These are phyloP conservation scores for Lanistes nyassanus DNA, from an alignment of 1,140 invertebrate species.

Conservation along the genomic window DNA sequence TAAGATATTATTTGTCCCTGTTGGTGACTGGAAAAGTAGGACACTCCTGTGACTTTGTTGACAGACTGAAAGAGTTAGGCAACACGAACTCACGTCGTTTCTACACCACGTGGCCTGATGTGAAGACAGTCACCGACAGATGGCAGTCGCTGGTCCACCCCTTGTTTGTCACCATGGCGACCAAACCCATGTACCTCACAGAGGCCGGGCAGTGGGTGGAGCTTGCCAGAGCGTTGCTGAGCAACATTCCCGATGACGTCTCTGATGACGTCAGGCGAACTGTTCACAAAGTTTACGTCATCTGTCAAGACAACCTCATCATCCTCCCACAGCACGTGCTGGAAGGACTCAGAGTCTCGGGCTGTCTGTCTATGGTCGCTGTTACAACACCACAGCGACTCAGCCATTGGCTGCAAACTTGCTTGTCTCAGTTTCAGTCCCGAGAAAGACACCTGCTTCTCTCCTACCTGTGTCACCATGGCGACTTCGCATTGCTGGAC, in stretches of 20 bases:
- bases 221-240: background rate
- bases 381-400: background rate
- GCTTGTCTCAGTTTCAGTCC: background rate
- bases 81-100: background rate
- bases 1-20: background rate
- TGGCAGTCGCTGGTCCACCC: slow-evolving; percentile 4
- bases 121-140: background rate
- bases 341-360: background rate
- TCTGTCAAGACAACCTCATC: background rate
- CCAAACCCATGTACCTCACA: background rate
- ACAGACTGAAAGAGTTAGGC: background rate
- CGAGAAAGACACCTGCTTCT: background rate
- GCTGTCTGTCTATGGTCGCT: background rate
- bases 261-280: background rate
- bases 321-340: background rate
- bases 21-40: background rate
- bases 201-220: background rate
- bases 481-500: background rate
- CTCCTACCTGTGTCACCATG: slow-evolving; percentile 11
- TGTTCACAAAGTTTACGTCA: slow-evolving; percentile 5
- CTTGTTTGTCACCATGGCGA: background rate
- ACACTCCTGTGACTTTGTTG: background rate
- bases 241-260: background rate
- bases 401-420: background rate
- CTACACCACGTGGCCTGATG: slow-evolving; percentile 5